Conservation (phyloP, 1,140 invertebrate genomes). For the Arion vulgaris region DNA sequence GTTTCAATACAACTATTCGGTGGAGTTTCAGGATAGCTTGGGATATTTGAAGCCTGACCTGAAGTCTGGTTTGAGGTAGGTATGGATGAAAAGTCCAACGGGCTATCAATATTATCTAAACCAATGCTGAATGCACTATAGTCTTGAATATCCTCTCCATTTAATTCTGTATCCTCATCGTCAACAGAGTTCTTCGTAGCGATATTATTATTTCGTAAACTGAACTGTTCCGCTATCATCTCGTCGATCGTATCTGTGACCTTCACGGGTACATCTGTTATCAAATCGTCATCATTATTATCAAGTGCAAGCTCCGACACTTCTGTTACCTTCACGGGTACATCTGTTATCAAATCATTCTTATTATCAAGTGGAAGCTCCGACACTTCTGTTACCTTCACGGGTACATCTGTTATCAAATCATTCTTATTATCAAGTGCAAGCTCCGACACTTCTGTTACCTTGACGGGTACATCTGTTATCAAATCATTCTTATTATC, state of each 20-base stretch:
- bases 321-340: too few relatives aligned
- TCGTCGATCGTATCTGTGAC: not conserved
- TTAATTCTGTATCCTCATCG: slow-evolving; percentile 25
- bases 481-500: too few relatives aligned
- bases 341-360: too few relatives aligned
- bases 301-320: too few relatives aligned
- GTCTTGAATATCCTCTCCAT: slow-evolving; percentile 20
- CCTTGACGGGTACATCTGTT: too few relatives aligned
- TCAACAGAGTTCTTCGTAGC: not conserved
- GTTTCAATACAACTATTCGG: slow-evolving; percentile 65
- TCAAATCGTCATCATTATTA: not conserved
- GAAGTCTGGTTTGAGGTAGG: slow-evolving; percentile 43
- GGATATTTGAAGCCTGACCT: slow-evolving; percentile 47
- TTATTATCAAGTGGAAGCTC: too few relatives aligned
- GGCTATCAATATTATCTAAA: slow-evolving; percentile 25
- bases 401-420: not conserved
- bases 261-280: not conserved
- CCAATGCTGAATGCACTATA: slow-evolving; percentile 32
- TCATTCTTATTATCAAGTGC: not conserved
- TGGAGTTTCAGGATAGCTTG: slow-evolving; percentile 62
- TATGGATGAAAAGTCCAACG: slow-evolving; percentile 40
- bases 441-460: too few relatives aligned
- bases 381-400: not conserved
- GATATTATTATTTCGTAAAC: not conserved
- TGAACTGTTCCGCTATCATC: not conserved